Evolutionary conservation across 2,888 invertebrate genomes (phyloP), one percentile per base, ranked within the genome.

Genomic region (Epirrita christyi): DNA sequence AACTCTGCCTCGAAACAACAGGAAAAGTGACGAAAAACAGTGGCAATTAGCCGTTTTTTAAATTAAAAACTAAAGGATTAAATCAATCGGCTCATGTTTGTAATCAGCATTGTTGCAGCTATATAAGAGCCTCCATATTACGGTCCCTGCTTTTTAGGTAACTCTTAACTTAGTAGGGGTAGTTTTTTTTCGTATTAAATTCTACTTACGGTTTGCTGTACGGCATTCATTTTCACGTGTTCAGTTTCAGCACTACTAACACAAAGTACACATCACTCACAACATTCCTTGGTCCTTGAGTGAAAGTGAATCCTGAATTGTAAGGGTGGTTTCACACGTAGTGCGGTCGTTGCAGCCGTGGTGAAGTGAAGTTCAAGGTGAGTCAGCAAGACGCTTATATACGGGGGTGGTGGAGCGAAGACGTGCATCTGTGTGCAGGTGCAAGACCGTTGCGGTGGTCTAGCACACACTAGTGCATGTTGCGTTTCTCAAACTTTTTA

Each of bases 361-460:
- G 76, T 81, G 85, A 80, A 92, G 80, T 92, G 91, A 89, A 90
- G 92, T 92, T 92, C 92, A 92, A 92, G 92, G 92, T 85, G 86
- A 86, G 78, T 76, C 66, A 66, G 77, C 67, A 61, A 65, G 71
- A 76, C 72, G 81, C 74, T 89, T 92, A 91, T 92, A 92, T 92
- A 91, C 81, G 80, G 80, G 91, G 89, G 89, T 90, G 78, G 86
- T 82, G 85, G 79, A 87, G 77, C 90, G 91, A 86, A 78, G 73
- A 59, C 55, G 6, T 66, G 72, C 62, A 47, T 7, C 44, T 71
- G 86, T 86, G 85, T 82, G 67, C 52, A 73, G 41, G 79, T 76
- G 64, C 63, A 58, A 53, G 73, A 55, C 63, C 55, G 57, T 37
- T 46, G 21, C n/a, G n/a, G n/a, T n/a, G n/a, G 48, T 36, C 53